Conservation (phyloP, 2,797 vertebrate genomes). For the Halcyon smyrnensis region DNA sequence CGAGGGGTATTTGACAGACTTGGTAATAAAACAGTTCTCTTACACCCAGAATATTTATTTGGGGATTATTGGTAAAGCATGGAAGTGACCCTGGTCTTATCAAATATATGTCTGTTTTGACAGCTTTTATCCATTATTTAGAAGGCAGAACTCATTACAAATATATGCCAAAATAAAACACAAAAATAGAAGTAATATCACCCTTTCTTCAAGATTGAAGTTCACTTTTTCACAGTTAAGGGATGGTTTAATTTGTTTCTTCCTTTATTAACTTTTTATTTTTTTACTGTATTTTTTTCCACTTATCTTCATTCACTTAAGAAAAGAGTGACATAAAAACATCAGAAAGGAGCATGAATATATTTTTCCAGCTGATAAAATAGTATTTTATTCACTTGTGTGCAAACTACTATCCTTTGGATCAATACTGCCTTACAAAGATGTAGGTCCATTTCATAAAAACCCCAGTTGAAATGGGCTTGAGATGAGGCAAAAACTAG, state of each 20-base stretch:
- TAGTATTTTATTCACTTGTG: not conserved
- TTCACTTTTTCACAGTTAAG: not conserved
- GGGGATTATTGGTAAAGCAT: not conserved
- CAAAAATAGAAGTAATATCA: not conserved
- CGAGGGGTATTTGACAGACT: not conserved
- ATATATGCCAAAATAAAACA: not conserved
- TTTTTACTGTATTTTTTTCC: too few relatives aligned
- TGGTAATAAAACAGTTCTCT: not conserved
- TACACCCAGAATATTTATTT: not conserved
- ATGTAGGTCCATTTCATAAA: not conserved
- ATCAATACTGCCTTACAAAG: not conserved
- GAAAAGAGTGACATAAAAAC: not conserved
- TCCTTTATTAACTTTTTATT: rapidly evolving
- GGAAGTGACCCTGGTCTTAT: not conserved
- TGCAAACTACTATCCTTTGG: not conserved
- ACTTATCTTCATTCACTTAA: not conserved
- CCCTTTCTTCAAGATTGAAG: rapidly evolving
- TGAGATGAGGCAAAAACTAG: not conserved
- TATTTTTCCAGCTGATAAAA: not conserved
- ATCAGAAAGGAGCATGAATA: not conserved
- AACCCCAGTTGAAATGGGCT: not conserved
- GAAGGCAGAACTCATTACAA: not conserved
- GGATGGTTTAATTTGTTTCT: not conserved
- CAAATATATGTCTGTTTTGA: not conserved
- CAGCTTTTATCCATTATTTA: not conserved